Conservation (phyloP, 2,113 vertebrate genomes). For the Sturnira hondurensis region DNA sequence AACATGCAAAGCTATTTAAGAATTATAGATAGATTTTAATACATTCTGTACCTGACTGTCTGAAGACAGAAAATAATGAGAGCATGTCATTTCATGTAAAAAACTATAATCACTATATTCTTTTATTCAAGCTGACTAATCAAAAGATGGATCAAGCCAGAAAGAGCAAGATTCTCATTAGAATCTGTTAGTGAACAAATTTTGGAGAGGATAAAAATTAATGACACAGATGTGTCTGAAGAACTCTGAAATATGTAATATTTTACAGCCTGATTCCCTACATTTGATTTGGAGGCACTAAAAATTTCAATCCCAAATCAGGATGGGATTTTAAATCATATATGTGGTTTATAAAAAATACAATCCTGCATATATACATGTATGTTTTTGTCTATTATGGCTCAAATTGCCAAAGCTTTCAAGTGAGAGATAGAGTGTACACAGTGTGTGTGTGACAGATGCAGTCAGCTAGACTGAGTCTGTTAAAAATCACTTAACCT, state of each 20-base stretch:
- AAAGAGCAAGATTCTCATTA: background rate
- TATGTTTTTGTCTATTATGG: background rate
- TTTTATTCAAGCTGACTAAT: background rate
- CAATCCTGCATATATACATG: background rate
- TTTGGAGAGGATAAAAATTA: background rate
- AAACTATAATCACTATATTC: background rate
- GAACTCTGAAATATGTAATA: background rate
- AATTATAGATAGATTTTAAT: background rate
- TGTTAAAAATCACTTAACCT: background rate
- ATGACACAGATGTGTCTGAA: background rate
- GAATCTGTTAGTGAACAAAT: background rate
- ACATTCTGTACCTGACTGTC: background rate
- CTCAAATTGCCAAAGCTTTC: background rate
- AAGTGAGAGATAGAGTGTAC: background rate
- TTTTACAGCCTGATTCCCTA: background rate
- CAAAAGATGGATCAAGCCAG: background rate
- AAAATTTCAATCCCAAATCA: background rate
- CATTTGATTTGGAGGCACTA: background rate
- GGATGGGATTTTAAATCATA: background rate
- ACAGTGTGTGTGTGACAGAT: background rate
- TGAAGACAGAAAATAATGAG: background rate
- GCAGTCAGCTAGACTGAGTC: background rate
- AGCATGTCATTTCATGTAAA: background rate
- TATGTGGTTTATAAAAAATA: background rate
- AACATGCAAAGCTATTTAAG: constrained; percentile 17